Evolutionary conservation across 2,888 invertebrate species (phyloP).

Genomic region (Thecophora atra): DNA sequence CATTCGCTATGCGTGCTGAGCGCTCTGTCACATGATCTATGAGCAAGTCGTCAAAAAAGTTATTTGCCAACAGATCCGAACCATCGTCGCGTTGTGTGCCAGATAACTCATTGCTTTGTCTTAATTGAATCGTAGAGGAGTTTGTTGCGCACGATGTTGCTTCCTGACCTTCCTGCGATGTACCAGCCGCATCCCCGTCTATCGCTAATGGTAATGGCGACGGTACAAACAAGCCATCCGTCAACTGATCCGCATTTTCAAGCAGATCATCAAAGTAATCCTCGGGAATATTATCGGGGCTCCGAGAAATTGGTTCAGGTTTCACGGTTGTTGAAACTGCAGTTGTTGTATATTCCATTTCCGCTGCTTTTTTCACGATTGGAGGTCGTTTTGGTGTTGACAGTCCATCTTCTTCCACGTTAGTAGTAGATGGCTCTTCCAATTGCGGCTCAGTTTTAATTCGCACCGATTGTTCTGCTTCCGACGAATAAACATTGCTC

Average conservation of each 20-base stretch:
- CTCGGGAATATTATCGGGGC: slow-evolving; percentile 18
- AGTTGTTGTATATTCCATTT: not conserved
- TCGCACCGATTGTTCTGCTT: not conserved
- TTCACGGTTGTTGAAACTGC: not conserved
- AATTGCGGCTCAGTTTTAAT: not conserved
- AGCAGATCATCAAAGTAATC: slow-evolving; percentile 29
- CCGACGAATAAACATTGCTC: no score
- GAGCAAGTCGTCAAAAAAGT: slow-evolving; percentile 47
- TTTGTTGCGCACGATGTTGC: no score
- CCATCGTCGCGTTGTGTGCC: not conserved
- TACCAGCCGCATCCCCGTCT: no score
- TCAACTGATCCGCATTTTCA: slow-evolving; percentile 10
- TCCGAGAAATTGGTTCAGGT: not conserved
- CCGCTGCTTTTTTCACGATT: not conserved
- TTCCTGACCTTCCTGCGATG: not conserved
- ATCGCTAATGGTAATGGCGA: not conserved
- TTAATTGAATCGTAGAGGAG: no score
- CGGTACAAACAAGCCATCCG: not conserved
- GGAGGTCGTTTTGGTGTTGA: not conserved
- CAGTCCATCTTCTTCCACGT: not conserved
- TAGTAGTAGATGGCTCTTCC: not conserved
- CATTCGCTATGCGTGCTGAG: slow-evolving; percentile 36
- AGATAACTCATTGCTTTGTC: not conserved
- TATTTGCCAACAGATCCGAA: slow-evolving; percentile 7
- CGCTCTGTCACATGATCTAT: slow-evolving; percentile 43